A percentile compares a stretch with the other conserved stretches of the same genome.
These are phyloP conservation scores for Sebastes matsubarae DNA, from an alignment of 2,797 vertebrate genomes.

Conservation along the genomic window DNA sequence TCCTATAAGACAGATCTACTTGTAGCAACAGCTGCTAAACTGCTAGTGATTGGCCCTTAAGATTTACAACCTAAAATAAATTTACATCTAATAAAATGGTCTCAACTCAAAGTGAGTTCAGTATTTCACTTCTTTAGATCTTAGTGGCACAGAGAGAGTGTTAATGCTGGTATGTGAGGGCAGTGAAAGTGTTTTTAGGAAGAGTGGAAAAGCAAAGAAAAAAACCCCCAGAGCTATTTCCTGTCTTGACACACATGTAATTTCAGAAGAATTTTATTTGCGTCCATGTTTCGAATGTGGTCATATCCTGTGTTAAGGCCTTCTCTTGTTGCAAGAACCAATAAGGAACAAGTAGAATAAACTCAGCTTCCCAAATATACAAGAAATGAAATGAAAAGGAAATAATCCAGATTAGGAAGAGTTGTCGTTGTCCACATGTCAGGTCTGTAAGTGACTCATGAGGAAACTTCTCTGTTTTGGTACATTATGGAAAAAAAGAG, in stretches of 20 bases:
- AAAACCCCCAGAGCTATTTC: slow-evolving; percentile 49
- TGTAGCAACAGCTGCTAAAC: neutral
- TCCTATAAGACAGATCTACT: neutral
- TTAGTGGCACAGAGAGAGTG: neutral
- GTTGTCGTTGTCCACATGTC: neutral
- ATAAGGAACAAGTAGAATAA: neutral
- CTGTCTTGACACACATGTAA: slow-evolving; percentile 54
- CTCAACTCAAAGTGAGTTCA: neutral
- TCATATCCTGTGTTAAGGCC: slow-evolving; percentile 50
- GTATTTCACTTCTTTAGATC: neutral
- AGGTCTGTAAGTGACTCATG: neutral
- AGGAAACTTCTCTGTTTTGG: neutral
- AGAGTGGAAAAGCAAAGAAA: neutral
- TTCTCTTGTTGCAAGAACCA: neutral
- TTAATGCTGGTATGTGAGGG: slow-evolving; percentile 1
- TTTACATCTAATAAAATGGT: neutral
- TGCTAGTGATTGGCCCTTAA: neutral
- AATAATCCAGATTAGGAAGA: neutral
- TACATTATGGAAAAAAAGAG: neutral
- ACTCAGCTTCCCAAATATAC: neutral
- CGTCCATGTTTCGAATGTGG: slow-evolving; percentile 35
- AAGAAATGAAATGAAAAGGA: neutral
- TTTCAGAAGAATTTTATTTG: slow-evolving; percentile 62
- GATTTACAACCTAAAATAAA: neutral
- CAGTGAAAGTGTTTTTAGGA: slow-evolving; percentile 22